A percentile compares a stretch with the other conserved stretches of the same genome.
phyloP scores from a whole-genome alignment of 2,888 invertebrate species.

The Diaperis boleti region DNA sequence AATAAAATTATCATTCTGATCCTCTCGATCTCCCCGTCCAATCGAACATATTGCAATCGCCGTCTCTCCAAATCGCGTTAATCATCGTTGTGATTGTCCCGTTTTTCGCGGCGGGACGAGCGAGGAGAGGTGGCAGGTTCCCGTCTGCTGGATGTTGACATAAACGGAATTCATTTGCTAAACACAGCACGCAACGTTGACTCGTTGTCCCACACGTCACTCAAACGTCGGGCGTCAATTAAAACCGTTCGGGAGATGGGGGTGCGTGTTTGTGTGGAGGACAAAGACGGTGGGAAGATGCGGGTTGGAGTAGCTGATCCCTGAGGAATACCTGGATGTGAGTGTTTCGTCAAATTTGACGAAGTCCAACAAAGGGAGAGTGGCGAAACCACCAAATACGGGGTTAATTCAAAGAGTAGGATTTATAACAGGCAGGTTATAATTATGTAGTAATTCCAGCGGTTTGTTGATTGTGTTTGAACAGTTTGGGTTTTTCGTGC shows the following conservation, averaged over 20 bases:
- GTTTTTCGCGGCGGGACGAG: constrained; percentile 12
- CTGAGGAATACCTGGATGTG: constrained; percentile 7
- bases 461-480: no score
- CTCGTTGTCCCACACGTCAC: constrained; percentile 25
- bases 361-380: no score
- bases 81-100: constrained; percentile 23
- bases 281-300: constrained; percentile 23
- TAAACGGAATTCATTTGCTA: constrained; percentile 32
- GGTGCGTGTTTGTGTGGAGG: constrained; percentile 3
- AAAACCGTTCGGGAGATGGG: constrained; percentile 7
- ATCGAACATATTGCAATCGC: neutral
- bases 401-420: no score
- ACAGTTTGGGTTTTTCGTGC: no score
- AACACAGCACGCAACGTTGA: constrained; percentile 30
- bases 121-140: constrained; percentile 15
- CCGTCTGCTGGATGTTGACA: constrained; percentile 32
- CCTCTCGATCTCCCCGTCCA: neutral
- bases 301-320: constrained; percentile 12
- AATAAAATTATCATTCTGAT: constrained; percentile 7
- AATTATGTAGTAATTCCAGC: no score
- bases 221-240: constrained; percentile 23
- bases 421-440: no score
- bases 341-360: constrained; percentile 2
- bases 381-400: no score
- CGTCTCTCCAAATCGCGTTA: constrained; percentile 10